Base-by-base conservation (phyloP, 2,797 vertebrate species). In the Hypotaenidia okinawae region DNA sequence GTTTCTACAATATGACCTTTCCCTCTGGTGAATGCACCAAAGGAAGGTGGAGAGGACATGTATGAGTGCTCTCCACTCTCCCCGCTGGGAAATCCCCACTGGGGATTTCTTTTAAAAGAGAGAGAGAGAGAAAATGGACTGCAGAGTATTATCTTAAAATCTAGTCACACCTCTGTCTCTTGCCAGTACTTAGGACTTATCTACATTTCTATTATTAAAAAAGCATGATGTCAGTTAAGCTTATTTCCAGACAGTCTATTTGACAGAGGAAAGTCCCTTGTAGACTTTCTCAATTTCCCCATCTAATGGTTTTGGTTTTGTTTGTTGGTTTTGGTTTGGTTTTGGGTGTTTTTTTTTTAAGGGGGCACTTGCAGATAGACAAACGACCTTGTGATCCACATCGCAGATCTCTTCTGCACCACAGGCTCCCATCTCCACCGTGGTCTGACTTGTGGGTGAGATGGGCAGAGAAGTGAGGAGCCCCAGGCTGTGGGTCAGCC, bases 371-470 rank as follows among this genome's bases (percentile, higher is more conserved):
- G 54, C 43, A 47, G 10, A 43, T 13, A 74, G 33, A 33, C 17
- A 41, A 61, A 54, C 0, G 0, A 49, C 33, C 33, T 83, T 49
- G 30, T 25, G 19, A 59, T 49, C 41, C 33, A 27, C 0, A 1
- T 9, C 67, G 61, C 21, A 43, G 10, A 28, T 55, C 22, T 55
- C 27, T 58, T 69, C 57, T 52, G 16, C 23, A 33, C 28, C 59
- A 45, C 27, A n/a, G 24, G n/a, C 28, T 84, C 27, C 52, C 11
- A 35, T 47, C 33, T 25, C 30, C 32, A 41, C 23, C 2, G 1
- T 6, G 6, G 28, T 43, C 2, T 52, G 51, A 5, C 39, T 64
- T 2, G 0, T 4, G 23, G 5, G 9, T 32, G 70, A 5, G 21
- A 21, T 51, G 30, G 21, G 57, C 39, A 84, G 62, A 2, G 6